Evolutionary conservation across 2,888 invertebrate genomes (phyloP).

Genomic region (Lithophane ornitopus): DNA sequence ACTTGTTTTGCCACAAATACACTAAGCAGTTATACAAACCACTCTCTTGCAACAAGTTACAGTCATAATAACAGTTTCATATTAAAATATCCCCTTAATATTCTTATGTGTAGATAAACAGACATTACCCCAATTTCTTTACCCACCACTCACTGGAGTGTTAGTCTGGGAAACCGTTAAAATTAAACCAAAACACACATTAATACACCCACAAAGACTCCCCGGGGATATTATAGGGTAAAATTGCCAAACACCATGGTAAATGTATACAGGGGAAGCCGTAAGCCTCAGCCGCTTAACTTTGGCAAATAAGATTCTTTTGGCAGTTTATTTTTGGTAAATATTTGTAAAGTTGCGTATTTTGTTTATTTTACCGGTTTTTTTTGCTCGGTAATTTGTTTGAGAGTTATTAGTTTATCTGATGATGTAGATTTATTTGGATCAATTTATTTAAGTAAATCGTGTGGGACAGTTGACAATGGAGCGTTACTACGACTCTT

Average conservation of each 20-base stretch:
- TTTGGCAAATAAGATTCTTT: slow-evolving; percentile 57
- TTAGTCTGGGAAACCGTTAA: slow-evolving; percentile 59
- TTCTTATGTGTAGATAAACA: slow-evolving; percentile 25
- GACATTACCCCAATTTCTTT: slow-evolving; percentile 25
- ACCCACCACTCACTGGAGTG: slow-evolving; percentile 36
- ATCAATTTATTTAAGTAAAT: slow-evolving; percentile 1
- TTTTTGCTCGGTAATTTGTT: slow-evolving; percentile 24
- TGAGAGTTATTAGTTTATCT: slow-evolving; percentile 8
- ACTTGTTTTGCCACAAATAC: background rate
- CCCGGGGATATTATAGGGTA: slow-evolving; percentile 57
- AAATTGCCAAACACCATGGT: slow-evolving; percentile 66
- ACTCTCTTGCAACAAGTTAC: background rate
- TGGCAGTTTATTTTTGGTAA: slow-evolving; percentile 38
- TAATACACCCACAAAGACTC: slow-evolving; percentile 64
- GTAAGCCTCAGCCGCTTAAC: slow-evolving; percentile 50
- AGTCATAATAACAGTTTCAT: background rate
- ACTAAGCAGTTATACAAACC: background rate
- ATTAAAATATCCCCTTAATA: slow-evolving; percentile 22
- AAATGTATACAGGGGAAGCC: slow-evolving; percentile 59
- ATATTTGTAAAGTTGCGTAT: slow-evolving; percentile 51
- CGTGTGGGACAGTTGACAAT: background rate
- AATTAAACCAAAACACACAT: slow-evolving; percentile 68
- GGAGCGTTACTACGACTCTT: background rate
- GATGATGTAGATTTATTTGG: slow-evolving; percentile 5
- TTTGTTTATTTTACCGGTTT: slow-evolving; percentile 45